Base-by-base conservation (phyloP, 2,797 vertebrate species). In the Diceros bicornis region DNA sequence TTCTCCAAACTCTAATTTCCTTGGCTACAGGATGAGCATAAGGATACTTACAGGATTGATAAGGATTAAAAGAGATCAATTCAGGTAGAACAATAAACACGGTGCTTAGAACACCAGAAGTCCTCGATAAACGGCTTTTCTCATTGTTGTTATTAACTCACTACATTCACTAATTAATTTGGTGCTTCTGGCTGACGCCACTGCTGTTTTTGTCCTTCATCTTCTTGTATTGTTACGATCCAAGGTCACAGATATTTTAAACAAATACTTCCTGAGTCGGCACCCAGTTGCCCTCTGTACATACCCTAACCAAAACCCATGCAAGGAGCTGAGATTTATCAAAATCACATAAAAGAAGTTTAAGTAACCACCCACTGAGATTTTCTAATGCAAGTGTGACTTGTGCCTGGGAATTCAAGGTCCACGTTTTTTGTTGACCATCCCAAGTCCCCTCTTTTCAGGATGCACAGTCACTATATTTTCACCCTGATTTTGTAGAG, bases 51-150 rank as follows among this genome's bases (percentile, higher is more conserved):
- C 23, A 64, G 23, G 47, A 37, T 0, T 29, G 34, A 23, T 5
- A 16, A 13, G 32, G 41, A 68, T 17, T 41, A 41, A 64, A 11
- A 69, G 32, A 86, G 52, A 69, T 9, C 17, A 5, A 20, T 32
- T 85, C 10, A 41, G 9, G 4, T 17, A 27, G 27, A 85, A 61
- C 16, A 47, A 12, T 16, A 12, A 47, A 41, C 29, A 34, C 0
- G 0, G 59, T 23, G 59, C 55, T 71, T 2, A 25, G 14, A 6
- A 14, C 2, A 16, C 7, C 50, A n/a, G 9, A 87, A 59, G 37
- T 8, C 8, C 52, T 83, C 64, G 14, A 7, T 12, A 8, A 23
- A 0, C 0, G 1, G 32, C 61, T 71, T 34, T 61, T 57, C 88
- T 72, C 66, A 2, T 2, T 29, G 50, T 6, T 55, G 8, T 23